Conservation (phyloP, 2,797 vertebrate genomes). For the Lagothrix lagotricha region DNA sequence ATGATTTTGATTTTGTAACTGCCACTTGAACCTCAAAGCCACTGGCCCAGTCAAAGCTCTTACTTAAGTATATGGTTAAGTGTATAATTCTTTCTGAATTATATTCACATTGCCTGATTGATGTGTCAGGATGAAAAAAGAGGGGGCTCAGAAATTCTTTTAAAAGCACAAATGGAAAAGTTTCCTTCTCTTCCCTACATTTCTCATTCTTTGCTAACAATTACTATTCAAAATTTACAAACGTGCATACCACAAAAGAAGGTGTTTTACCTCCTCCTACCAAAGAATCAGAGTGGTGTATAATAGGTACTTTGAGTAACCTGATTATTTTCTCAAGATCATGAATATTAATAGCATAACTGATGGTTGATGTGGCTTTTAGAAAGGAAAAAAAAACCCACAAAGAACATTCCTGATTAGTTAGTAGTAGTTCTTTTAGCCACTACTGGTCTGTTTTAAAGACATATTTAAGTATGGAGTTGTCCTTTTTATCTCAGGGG, state of each 20-base stretch:
- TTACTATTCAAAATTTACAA: conserved; percentile 26
- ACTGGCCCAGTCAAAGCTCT: conserved; percentile 38
- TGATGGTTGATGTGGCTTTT: neutral
- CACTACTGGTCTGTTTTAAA: neutral
- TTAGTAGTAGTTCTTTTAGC: neutral
- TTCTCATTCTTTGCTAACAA: conserved; percentile 32
- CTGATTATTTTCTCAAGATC: neutral
- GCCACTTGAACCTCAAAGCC: conserved; percentile 56
- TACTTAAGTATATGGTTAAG: conserved; percentile 55
- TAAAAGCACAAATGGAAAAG: conserved; percentile 48
- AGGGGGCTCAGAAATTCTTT: conserved; percentile 35
- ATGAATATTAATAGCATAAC: neutral
- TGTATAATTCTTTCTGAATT: conserved; percentile 29
- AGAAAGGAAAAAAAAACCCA: neutral
- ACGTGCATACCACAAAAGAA: neutral
- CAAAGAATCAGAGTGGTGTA: neutral
- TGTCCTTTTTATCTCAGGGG: neutral
- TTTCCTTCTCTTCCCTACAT: neutral
- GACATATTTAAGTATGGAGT: too few relatives aligned
- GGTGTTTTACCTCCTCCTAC: neutral
- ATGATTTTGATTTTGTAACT: conserved; percentile 69
- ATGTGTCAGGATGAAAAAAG: neutral
- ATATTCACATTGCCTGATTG: conserved; percentile 53
- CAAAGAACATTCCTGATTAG: neutral
- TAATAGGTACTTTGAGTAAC: neutral